These are phyloP conservation scores for Tethea ocularis DNA, from an alignment of 2,888 invertebrate genomes.

Conservation along the genomic window DNA sequence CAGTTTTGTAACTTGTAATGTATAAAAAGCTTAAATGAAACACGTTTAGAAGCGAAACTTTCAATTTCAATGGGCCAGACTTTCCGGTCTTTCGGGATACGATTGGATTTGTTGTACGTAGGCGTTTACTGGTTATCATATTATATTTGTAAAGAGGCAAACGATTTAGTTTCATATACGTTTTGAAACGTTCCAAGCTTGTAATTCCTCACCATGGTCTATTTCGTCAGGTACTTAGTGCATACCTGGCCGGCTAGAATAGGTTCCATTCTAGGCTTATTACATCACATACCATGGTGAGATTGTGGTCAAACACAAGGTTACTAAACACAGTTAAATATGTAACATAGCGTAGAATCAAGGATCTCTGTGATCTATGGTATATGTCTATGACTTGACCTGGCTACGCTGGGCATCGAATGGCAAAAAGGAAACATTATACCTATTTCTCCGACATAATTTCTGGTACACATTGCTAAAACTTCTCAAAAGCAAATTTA, in stretches of 20 bases:
- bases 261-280: too few relatives aligned
- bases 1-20: constrained; percentile 7
- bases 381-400: too few relatives aligned
- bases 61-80: constrained; percentile 8
- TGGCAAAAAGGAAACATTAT: too few relatives aligned
- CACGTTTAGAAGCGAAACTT: constrained; percentile 9
- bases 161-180: not conserved
- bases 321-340: too few relatives aligned
- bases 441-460: not conserved
- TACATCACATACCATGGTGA: too few relatives aligned
- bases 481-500: not conserved
- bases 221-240: too few relatives aligned
- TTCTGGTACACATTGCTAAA: not conserved
- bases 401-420: too few relatives aligned
- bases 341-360: too few relatives aligned
- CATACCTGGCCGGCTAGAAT: too few relatives aligned
- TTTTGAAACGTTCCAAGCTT: not conserved
- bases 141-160: not conserved
- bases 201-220: not conserved
- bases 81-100: constrained; percentile 8
- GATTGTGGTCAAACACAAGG: too few relatives aligned
- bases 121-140: not conserved
- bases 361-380: too few relatives aligned
- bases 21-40: constrained; percentile 6
- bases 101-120: not conserved